A percentile compares a stretch with the other conserved stretches of the same genome.
phyloP scores from a whole-genome alignment of 2,888 invertebrate genomes.

The Ophioninae sp. region DNA sequence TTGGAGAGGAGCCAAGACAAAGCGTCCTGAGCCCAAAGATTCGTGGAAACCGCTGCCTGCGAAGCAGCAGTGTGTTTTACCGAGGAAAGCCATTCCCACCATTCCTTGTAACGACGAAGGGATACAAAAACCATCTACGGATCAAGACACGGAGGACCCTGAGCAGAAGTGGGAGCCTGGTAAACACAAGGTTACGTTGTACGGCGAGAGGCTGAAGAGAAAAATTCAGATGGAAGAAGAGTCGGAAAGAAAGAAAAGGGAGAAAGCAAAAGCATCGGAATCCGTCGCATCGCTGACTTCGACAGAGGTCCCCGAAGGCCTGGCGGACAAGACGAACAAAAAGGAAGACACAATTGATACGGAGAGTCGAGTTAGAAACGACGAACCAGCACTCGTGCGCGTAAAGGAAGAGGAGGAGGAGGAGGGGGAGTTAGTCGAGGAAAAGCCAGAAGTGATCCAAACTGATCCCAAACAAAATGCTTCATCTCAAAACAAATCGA shows the following conservation, averaged over 20 bases:
- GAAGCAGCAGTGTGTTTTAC: slow-evolving; percentile 1
- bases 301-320: not conserved
- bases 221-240: slow-evolving; percentile 63
- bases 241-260: slow-evolving; percentile 53
- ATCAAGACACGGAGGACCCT: slow-evolving; percentile 58
- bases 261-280: slow-evolving; percentile 17
- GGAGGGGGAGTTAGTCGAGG: not conserved
- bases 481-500: not conserved
- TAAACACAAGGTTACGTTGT: slow-evolving; percentile 68
- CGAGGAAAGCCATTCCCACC: not conserved
- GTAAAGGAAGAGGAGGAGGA: not conserved
- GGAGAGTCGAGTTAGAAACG: not conserved
- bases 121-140: not conserved
- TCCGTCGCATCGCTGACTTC: not conserved
- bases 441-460: not conserved
- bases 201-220: slow-evolving; percentile 72
- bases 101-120: not conserved
- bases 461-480: not conserved
- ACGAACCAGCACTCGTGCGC: not conserved
- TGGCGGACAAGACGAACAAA: not conserved
- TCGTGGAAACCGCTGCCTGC: not conserved
- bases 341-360: not conserved
- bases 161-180: slow-evolving; percentile 63
- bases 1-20: not conserved
- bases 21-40: not conserved